These are phyloP conservation scores for Picathartes gymnocephalus DNA, from an alignment of 2,113 vertebrate species.

Conservation along the genomic window DNA sequence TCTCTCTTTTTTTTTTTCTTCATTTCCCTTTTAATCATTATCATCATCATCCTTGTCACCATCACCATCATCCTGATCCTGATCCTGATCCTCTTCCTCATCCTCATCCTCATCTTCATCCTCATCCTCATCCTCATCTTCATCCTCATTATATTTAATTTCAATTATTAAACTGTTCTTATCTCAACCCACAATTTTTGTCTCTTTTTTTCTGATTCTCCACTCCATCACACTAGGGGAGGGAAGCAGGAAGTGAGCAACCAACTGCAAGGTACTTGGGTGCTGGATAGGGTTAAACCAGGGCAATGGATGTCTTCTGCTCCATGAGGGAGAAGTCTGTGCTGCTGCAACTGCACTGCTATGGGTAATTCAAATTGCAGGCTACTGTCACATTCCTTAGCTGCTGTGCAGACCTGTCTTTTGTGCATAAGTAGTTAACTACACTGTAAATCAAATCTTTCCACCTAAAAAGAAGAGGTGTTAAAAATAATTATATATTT, in stretches of 20 bases:
- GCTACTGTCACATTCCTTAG: not conserved
- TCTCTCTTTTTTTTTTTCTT: not conserved
- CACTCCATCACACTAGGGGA: not conserved
- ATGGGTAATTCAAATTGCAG: not conserved
- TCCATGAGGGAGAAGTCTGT: not conserved
- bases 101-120: too few relatives aligned
- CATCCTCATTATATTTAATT: not conserved
- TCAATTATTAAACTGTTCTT: not conserved
- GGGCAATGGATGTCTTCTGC: not conserved
- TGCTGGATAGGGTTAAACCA: not conserved
- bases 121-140: rapidly evolving
- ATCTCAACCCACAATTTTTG: not conserved
- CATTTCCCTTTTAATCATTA: not conserved
- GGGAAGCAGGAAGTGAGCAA: not conserved
- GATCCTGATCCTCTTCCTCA: not conserved
- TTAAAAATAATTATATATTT: not conserved
- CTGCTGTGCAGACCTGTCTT: not conserved
- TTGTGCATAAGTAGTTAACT: not conserved
- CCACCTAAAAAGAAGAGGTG: not conserved
- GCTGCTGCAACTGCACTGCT: not conserved
- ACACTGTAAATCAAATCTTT: not conserved
- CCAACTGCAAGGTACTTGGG: not conserved
- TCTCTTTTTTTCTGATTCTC: not conserved
- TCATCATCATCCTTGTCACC: not conserved
- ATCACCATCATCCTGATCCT: not conserved